A percentile compares a stretch with the other conserved stretches of the same genome.
Evolutionary conservation across 2,113 vertebrate genomes (phyloP).

Genomic region (Enhydra lutris): DNA sequence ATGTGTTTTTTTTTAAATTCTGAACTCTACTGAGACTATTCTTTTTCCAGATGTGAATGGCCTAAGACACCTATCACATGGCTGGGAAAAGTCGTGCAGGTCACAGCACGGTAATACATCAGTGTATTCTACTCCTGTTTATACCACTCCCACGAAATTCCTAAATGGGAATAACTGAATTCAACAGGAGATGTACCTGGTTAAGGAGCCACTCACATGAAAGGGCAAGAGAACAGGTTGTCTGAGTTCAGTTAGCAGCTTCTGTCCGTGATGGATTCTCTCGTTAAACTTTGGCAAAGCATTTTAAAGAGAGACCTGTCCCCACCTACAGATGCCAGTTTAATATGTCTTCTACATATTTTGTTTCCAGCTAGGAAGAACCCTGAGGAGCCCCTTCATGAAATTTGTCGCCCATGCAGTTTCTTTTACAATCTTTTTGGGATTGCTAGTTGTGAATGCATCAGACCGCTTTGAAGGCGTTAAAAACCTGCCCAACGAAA

Average conservation of each 20-base stretch:
- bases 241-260: not conserved
- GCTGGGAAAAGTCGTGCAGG: too few relatives aligned
- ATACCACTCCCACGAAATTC: not conserved
- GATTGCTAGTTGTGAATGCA: slow-evolving; percentile 93
- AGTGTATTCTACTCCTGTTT: not conserved
- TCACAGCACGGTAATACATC: not conserved
- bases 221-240: not conserved
- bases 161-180: not conserved
- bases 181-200: not conserved
- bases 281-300: not conserved
- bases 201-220: not conserved
- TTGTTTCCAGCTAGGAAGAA: slow-evolving; percentile 90
- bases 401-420: slow-evolving; percentile 98
- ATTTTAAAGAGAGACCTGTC: not conserved
- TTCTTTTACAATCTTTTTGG: slow-evolving; percentile 96
- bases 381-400: slow-evolving; percentile 97
- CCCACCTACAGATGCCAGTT: not conserved
- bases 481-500: slow-evolving; percentile 96
- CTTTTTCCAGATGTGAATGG: not conserved
- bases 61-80: not conserved
- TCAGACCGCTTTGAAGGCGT: slow-evolving; percentile 97
- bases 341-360: slow-evolving; percentile 31
- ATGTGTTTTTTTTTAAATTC: not conserved
- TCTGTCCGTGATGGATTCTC: not conserved
- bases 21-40: not conserved